Evolutionary conservation across 37 sponge, comb jelly and placozoan species (phyloP), one percentile per base, ranked within the genome.

Genomic region (Beroe ovata): DNA sequence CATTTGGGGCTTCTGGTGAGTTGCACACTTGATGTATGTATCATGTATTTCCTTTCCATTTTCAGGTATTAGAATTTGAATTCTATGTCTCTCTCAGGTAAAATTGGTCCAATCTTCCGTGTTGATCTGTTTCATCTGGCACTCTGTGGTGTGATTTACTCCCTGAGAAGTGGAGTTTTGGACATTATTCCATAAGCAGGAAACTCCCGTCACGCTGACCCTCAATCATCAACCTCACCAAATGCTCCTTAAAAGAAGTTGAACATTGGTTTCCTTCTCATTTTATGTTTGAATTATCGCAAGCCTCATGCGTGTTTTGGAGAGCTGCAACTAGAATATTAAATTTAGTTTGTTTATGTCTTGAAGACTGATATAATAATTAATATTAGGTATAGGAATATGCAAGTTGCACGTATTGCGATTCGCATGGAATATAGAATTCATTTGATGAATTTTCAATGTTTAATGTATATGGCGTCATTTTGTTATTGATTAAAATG

Each of bases 81-180:
- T n/a, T n/a, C n/a, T n/a, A n/a, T n/a, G n/a, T n/a, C n/a, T n/a
- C n/a, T n/a, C n/a, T 40, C 84, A 77, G 84, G 84, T 19, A 77
- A 77, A 35, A 77, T 77, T 32, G 84, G 84, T 19, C 84, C 84
- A 3, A 54, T 77, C n/a, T 42, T 32, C 22, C 42, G 84, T 22
- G 28, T 77, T 42, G 84, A 77, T 20, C 84, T 77, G 28, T 77
- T 77, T 25, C 84, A 77, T 54, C 41, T 40, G 26, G 84, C 84
- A 26, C 54, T 77, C 38, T 39, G 26, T 77, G 84, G 84, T 77
- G 84, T 35, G 8, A 21, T 77, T 54, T 77, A 77, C 54, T 8
- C 54, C n/a, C 54, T 77, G 3, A 22, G 54, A 33, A 36, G 36
- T 77, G 84, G 84, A 77, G 22, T 77, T 25, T 1, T 77, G 28